Conservation (phyloP, 1,140 invertebrate genomes). For the Euura saliciscinereae region DNA sequence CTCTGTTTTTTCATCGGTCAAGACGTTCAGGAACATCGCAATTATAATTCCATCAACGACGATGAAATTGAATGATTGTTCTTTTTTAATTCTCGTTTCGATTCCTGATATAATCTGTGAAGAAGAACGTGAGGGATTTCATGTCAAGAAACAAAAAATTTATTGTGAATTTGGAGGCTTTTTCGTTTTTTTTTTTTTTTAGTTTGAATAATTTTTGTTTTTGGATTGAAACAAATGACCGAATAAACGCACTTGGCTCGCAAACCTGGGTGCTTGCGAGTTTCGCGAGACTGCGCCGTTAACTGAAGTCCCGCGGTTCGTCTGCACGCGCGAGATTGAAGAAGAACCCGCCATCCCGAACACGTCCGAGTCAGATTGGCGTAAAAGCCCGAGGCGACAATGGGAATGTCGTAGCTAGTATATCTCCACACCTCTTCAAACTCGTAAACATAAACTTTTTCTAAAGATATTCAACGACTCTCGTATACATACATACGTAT, state of each 20-base stretch:
- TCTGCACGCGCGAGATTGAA: slow-evolving; percentile 18
- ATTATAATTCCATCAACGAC: too few relatives aligned
- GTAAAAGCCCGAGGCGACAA: slow-evolving; percentile 15
- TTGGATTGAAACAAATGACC: slow-evolving; percentile 29
- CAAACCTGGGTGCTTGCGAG: not conserved
- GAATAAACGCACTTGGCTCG: slow-evolving; percentile 12
- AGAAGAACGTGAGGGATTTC: too few relatives aligned
- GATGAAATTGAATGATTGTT: too few relatives aligned
- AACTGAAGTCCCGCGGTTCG: slow-evolving; percentile 26
- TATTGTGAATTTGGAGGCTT: not conserved
- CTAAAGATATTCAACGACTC: not conserved
- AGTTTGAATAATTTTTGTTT: slow-evolving; percentile 25
- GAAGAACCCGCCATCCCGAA: slow-evolving; percentile 40
- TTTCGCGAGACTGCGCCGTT: slow-evolving; percentile 18
- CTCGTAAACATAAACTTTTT: too few relatives aligned
- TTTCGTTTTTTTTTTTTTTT: not conserved
- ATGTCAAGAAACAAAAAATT: too few relatives aligned
- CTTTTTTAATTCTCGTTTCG: too few relatives aligned
- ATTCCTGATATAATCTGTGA: too few relatives aligned
- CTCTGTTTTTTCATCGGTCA: too few relatives aligned
- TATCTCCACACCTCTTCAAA: too few relatives aligned
- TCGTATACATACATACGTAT: not conserved
- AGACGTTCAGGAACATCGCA: too few relatives aligned
- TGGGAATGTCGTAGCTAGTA: not conserved
- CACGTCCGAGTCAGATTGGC: slow-evolving; percentile 25